A percentile compares a stretch with the other conserved stretches of the same genome.
These are phyloP conservation scores for Cynoglossus semilaevis DNA, from an alignment of 2,113 vertebrate genomes.

Conservation along the genomic window DNA sequence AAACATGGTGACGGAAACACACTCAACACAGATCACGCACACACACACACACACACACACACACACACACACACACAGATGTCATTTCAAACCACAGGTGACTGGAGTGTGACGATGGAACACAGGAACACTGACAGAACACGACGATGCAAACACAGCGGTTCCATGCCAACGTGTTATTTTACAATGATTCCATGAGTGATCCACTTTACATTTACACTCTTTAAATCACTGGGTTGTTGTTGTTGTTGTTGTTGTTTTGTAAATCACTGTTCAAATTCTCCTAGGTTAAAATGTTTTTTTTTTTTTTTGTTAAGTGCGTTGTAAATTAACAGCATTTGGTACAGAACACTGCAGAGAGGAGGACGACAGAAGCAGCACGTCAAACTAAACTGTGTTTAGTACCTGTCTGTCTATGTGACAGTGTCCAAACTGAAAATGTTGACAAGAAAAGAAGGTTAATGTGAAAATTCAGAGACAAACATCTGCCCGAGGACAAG, in stretches of 20 bases:
- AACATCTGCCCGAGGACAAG: conserved; percentile 47
- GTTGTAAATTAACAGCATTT: conserved; percentile 79
- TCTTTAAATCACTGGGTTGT: conserved; percentile 9
- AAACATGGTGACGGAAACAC: too few relatives aligned
- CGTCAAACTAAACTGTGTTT: conserved; percentile 53
- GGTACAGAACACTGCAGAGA: conserved; percentile 71
- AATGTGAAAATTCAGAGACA: conserved; percentile 63
- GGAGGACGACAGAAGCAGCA: conserved; percentile 51
- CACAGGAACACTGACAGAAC: conserved; percentile 34
- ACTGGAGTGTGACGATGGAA: conserved; percentile 15
- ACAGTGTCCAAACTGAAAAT: conserved; percentile 78
- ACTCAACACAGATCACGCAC: too few relatives aligned
- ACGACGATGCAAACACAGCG: conserved; percentile 27
- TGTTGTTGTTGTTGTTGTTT: conserved; percentile 10
- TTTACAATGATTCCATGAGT: conserved; percentile 65
- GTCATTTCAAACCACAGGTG: conserved; percentile 15
- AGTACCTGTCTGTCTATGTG: conserved; percentile 79
- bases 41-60: neutral
- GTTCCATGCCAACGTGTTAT: conserved; percentile 80
- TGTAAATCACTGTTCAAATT: conserved; percentile 6
- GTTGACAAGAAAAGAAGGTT: conserved; percentile 74
- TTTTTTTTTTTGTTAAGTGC: neutral
- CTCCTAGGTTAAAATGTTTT: too few relatives aligned
- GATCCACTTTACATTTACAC: conserved; percentile 20
- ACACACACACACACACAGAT: conserved; percentile 22